Percentiles rank a stretch among this genome's conserved stretches.
Evolutionary conservation across 2,888 invertebrate genomes (phyloP).

Genomic region (Xanthorhoe designata): DNA sequence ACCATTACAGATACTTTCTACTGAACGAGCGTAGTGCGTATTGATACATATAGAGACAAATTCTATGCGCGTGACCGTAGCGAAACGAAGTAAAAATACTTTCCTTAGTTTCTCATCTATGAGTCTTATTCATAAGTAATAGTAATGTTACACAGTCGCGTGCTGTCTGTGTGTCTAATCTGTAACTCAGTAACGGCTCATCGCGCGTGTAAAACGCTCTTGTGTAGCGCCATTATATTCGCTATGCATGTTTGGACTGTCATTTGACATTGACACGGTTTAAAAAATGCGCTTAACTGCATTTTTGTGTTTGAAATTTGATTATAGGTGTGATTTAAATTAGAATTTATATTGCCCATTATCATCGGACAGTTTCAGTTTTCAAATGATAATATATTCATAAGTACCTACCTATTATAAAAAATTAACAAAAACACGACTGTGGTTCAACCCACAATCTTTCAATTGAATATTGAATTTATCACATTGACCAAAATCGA

Average conservation of each 20-base stretch:
- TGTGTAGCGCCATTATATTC: conserved; percentile 68
- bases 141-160: conserved; percentile 55
- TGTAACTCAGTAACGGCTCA: conserved; percentile 63
- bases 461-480: too few species aligned
- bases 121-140: not conserved
- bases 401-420: too few species aligned
- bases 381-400: too few species aligned
- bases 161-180: conserved; percentile 71
- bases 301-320: not conserved
- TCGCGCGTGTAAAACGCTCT: conserved; percentile 48
- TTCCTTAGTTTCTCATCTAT: conserved; percentile 18
- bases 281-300: conserved; percentile 38
- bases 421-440: too few species aligned
- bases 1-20: too few species aligned
- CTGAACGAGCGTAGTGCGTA: too few species aligned
- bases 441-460: too few species aligned
- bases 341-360: too few species aligned
- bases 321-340: too few species aligned
- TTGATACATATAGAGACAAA: too few species aligned
- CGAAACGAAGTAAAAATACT: not conserved
- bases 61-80: not conserved
- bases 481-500: too few species aligned
- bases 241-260: conserved; percentile 54
- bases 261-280: conserved; percentile 63
- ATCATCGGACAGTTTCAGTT: too few species aligned